Conservation (phyloP, 2,888 invertebrate species). For the Dinocampus coccinellae region DNA sequence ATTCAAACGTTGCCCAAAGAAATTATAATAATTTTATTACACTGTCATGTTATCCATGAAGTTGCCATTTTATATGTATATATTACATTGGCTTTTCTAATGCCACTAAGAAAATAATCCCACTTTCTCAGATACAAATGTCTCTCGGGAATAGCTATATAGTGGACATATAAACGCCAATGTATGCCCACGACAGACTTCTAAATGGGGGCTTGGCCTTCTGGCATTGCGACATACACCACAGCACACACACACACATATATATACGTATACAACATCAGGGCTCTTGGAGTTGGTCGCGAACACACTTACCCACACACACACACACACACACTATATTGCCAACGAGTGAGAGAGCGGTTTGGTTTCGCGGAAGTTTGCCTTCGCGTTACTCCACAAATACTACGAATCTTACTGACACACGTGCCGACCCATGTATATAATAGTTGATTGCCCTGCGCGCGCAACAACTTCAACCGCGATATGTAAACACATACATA, state of each 20-base stretch:
- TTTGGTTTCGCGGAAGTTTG: conserved; percentile 64
- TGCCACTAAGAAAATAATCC: background rate
- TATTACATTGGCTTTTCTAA: background rate
- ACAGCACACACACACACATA: background rate
- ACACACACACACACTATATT: conserved; percentile 20
- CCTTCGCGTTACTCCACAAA: conserved; percentile 65
- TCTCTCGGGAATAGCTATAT: background rate
- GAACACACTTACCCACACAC: too few species aligned
- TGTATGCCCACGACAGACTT: conserved; percentile 51
- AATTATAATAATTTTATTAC: background rate
- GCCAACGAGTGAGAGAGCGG: conserved; percentile 38
- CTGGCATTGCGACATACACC: conserved; percentile 66
- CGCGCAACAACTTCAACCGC: background rate
- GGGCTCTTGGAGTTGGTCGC: conserved; percentile 12
- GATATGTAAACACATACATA: background rate
- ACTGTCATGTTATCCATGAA: background rate
- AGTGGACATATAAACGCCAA: conserved; percentile 15
- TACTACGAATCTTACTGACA: conserved; percentile 59
- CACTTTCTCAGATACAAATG: background rate
- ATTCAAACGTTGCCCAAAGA: background rate
- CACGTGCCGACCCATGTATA: conserved; percentile 50
- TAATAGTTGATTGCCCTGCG: conserved; percentile 22
- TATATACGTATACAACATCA: background rate
- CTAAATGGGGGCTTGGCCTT: conserved; percentile 66
- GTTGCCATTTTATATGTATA: too few species aligned